Conservation (phyloP, 92 coral and sea anemone species). For the Isaurus tuberculatus region DNA sequence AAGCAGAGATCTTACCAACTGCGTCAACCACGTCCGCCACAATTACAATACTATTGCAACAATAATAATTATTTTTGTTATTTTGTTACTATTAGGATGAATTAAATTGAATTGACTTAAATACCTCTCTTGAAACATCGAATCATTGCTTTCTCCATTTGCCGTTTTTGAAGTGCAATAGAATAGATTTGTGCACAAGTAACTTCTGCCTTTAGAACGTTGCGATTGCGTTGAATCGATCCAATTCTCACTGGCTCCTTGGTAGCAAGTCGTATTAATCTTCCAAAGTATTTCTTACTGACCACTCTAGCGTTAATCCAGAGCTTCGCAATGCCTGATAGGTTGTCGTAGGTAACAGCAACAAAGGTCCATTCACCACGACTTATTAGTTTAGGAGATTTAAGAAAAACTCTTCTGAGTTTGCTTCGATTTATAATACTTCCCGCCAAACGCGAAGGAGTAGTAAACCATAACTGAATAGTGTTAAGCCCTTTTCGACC, state of each 20-base stretch:
- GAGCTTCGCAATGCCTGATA: conserved; percentile 66
- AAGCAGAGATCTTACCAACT: too few relatives aligned
- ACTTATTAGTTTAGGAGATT: conserved; percentile 45
- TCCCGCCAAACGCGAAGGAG: conserved; percentile 61
- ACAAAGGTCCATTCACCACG: conserved; percentile 76
- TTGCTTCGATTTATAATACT: conserved; percentile 64
- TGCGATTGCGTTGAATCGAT: conserved; percentile 59
- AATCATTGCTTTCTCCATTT: conserved; percentile 72
- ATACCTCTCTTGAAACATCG: conserved; percentile 73
- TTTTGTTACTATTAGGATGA: not conserved
- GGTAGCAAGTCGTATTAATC: conserved; percentile 61
- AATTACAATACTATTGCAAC: too few relatives aligned
- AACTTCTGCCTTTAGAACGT: conserved; percentile 70
- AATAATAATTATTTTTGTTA: too few relatives aligned
- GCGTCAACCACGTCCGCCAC: too few relatives aligned
- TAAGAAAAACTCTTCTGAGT: conserved; percentile 45
- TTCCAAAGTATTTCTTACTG: conserved; percentile 56
- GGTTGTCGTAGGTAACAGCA: conserved; percentile 73
- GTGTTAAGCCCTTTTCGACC: conserved; percentile 56
- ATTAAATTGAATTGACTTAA: not conserved
- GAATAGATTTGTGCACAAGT: conserved; percentile 81
- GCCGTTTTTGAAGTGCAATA: conserved; percentile 61
- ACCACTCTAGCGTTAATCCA: conserved; percentile 74
- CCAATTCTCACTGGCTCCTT: conserved; percentile 75
- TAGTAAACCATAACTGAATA: conserved; percentile 74